Evolutionary conservation across 37 sponge, comb jelly and placozoan genomes (phyloP).

Genomic region (Hormiphora californensis): DNA sequence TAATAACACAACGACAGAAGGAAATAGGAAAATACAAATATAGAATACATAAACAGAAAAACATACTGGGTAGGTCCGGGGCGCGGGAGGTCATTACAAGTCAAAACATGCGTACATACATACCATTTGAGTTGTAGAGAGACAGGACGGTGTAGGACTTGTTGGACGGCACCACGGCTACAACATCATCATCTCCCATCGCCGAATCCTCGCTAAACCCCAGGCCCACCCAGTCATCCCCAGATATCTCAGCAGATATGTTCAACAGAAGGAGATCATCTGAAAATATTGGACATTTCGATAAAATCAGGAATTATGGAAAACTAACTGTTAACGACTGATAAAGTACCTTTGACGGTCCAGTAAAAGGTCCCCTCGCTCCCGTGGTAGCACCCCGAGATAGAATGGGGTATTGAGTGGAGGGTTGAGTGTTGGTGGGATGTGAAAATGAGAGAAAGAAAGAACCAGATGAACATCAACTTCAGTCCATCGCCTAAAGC

Average conservation of each 20-base stretch:
- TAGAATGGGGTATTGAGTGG: neutral
- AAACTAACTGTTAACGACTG: too few relatives aligned
- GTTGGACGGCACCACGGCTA: neutral
- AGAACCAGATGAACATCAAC: too few relatives aligned
- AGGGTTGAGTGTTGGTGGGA: too few relatives aligned
- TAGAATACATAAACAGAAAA: too few relatives aligned
- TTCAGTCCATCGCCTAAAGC: too few relatives aligned
- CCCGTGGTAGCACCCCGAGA: slow-evolving; percentile 18
- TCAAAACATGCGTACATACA: too few relatives aligned
- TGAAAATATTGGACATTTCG: neutral
- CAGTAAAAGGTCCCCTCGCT: neutral
- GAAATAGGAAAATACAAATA: too few relatives aligned
- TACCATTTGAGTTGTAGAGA: slow-evolving; percentile 5
- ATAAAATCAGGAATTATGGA: too few relatives aligned
- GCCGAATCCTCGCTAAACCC: slow-evolving; percentile 7
- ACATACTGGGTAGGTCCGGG: too few relatives aligned
- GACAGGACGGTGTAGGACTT: neutral
- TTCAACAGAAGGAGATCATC: neutral
- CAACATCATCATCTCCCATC: slow-evolving; percentile 36
- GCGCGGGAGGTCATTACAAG: neutral
- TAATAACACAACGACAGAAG: too few relatives aligned
- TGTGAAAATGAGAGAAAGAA: too few relatives aligned
- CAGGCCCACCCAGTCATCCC: slow-evolving; percentile 9
- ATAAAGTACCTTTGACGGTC: too few relatives aligned
- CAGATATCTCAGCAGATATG: neutral